These are phyloP conservation scores for Tenthredo notha DNA, from an alignment of 2,888 invertebrate genomes.

Conservation along the genomic window DNA sequence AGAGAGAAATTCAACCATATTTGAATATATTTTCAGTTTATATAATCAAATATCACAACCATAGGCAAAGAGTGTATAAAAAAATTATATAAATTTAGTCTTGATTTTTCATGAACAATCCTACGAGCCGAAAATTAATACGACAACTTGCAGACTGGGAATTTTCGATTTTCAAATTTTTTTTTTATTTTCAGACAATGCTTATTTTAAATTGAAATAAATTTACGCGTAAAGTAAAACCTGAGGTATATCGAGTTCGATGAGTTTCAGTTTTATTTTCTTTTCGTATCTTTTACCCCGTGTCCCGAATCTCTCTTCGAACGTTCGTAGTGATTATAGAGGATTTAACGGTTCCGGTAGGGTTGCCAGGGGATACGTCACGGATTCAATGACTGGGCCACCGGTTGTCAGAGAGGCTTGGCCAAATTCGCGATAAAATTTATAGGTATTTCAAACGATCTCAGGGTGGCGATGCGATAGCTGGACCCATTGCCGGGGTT, in stretches of 20 bases:
- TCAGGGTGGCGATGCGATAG: constrained; percentile 25
- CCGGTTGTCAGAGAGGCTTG: constrained; percentile 41
- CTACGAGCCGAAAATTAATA: not conserved
- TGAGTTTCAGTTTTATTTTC: not conserved
- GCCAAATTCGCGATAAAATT: constrained; percentile 36
- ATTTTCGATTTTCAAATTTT: too few relatives aligned
- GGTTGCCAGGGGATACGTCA: constrained; percentile 49
- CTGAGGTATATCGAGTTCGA: not conserved
- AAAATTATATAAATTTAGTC: not conserved
- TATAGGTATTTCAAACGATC: constrained; percentile 39
- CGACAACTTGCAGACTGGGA: not conserved
- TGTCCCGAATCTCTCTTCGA: not conserved
- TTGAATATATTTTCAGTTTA: not conserved
- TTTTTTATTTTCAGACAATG: not conserved
- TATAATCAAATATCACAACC: too few relatives aligned
- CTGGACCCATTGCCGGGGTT: not conserved
- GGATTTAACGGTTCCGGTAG: constrained; percentile 42
- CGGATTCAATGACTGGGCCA: constrained; percentile 47
- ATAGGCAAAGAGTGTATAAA: not conserved
- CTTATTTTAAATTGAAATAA: not conserved
- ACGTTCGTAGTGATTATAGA: constrained; percentile 31
- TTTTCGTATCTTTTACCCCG: constrained; percentile 21
- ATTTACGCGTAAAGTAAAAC: not conserved
- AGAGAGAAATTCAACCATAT: not conserved
- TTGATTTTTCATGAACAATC: not conserved